Base-by-base conservation (phyloP, 37 sponge, comb jelly and placozoan genomes). In the Cladorhizidae sp. region DNA sequence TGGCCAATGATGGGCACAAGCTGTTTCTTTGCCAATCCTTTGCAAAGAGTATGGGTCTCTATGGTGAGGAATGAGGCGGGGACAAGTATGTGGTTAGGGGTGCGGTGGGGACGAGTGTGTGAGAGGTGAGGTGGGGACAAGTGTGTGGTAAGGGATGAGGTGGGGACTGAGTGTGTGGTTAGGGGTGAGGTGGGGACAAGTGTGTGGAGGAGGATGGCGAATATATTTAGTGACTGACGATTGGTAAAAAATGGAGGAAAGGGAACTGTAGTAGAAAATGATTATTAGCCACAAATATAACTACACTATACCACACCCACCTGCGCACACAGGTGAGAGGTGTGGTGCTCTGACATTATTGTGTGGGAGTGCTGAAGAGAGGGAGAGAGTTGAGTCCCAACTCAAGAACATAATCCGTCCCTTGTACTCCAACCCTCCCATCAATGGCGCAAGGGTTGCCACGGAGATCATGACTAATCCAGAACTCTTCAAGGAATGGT, bases 41-140 rank as follows among this genome's bases (percentile, higher is more conserved):
- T 73, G 86, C 99, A 6, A 98, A 98, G 87, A 98, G 95, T 87
- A 89, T 98, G 90, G 99, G 99, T 59, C 93, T 98, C 18, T 98
- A 98, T 76, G 97, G 97, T 95, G 41, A 75, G 91, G 5, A 31
- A 21, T 67, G 31, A 62, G 22, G 62, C 62, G 8, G 62, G 62
- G 22, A n/a, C 9, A 9, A 45, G 49, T 45, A 45, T 45, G 49
- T 45, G 5, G 5, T 12, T 12, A 45, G 49, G 9, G 49, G n/a
- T 12, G 49, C 49, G 9, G 9, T 45, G 49, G 9, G 9, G 49
- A 9, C 5, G 49, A 9, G 49, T 12, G 49, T 12, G 49, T 12
- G 49, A 45, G 49, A 45, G 49, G 49, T 5, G 9, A 9, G 49
- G 49, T 12, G 49, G 9, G 49, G 9, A 45, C 9, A 9, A 45